Evolutionary conservation across 2,888 invertebrate species (phyloP), one percentile per base, ranked within the genome.

Genomic region (Amblyjoppa fuscipennis): DNA sequence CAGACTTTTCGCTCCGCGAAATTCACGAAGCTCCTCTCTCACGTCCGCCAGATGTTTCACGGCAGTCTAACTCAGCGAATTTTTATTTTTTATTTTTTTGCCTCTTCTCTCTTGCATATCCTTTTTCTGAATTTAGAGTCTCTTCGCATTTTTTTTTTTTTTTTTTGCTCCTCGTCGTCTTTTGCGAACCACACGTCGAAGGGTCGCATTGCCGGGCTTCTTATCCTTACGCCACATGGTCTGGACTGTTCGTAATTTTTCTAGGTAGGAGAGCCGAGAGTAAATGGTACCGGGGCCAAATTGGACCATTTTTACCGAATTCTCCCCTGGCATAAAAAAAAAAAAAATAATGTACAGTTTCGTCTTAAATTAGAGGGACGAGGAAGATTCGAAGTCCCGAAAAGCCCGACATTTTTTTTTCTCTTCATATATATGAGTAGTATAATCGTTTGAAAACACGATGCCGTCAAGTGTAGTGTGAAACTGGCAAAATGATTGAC

Each of bases 11-110:
- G 73, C 66, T 74, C 80, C 69, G 45, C 61, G 3, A 31, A 66
- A 51, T 34, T 38, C 31, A 28, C 34, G 28, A 20, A 41, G 45
- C 28, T 45, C 41, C n/a, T 68, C 68, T 20, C 68, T 51, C 51
- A 75, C 75, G 81, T 81, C 73, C 51, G 81, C 78, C 77, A 81
- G 81, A 81, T 86, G 83, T 85, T 84, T 78, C 73, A 45, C 53
- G 53, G 25, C 84, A 49, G 56, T 73, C 64, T 81, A 51, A 73
- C 49, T 70, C 70, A 34, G 53, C 56, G 28, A 20, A 49, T 49
- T 49, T 49, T 74, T 20, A 20, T 20, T 20, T 66, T 51, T 74
- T 53, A 74, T 49, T 64, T 59, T 64, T 59, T 73, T 49, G 5
- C 13, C 28, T 64, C 20, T 20, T 31, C 56, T 34, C 38, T 53